Base-by-base conservation (phyloP, 2,797 vertebrate species). In the Chlorospingus flavigularis region DNA sequence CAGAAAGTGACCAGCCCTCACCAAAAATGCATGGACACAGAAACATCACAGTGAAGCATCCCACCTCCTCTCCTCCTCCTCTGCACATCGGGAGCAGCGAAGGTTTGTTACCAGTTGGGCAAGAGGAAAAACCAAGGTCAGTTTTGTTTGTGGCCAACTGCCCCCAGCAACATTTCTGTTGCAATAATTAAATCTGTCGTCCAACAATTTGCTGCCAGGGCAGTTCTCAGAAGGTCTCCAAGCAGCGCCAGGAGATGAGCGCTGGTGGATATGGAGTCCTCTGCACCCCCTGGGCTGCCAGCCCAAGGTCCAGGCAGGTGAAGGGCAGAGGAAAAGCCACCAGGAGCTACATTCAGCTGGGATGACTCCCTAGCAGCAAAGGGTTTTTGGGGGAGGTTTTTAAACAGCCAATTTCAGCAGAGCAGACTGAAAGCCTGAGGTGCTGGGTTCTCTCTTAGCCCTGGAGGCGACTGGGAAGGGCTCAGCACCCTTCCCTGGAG, bases 111-210 rank as follows among this genome's bases (percentile, higher is more conserved):
- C 53, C 50, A 57, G 50, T 2, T 70, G 72, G 71, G 57, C 12
- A 11, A 87, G 75, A 92, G 68, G 39, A 92, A 95, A 94, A 96
- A 94, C 57, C 91, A 95, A 95, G 96, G 95, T 95, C 94, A 91
- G 93, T 51, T 94, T 77, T 94, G 79, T 94, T 90, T 92, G 93
- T 91, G 91, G 93, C 75, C 93, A 94, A 62, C 42, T 67, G 94
- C 94, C 91, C 85, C 82, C 85, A 90, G 94, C 85, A 88, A 91
- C 1, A 1, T 78, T 92, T 74, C 66, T 86, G 72, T 68, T 95
- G 88, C 90, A 77, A 51, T 95, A 95, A 96, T 95, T 95, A 92
- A 68, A 96, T 91, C 79, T 91, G 95, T 91, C 58, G 28, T 95
- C 61, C 58, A 7, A 92, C 68, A 31, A 68, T 74, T 91, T 74